Evolutionary conservation across 30 jellyfish, hydroid and myxozoan species (phyloP).

Genomic region (Turritopsis dohrnii): DNA sequence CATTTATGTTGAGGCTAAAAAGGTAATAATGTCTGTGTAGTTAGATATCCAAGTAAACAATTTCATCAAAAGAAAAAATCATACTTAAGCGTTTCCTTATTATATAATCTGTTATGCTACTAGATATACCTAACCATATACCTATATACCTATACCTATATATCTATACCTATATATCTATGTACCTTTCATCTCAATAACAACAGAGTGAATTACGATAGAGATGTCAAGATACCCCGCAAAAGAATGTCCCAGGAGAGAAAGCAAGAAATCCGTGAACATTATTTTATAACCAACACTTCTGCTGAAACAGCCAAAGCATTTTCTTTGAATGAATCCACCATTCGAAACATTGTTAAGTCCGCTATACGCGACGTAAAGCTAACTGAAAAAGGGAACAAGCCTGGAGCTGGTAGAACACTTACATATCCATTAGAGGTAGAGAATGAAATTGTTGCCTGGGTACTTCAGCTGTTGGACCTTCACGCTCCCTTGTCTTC

Average conservation of each 20-base stretch:
- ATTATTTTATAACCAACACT: background rate
- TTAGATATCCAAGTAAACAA: background rate
- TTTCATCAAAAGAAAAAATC: background rate
- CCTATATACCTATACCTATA: too few relatives aligned
- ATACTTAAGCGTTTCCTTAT: background rate
- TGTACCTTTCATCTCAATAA: slow-evolving; percentile 6
- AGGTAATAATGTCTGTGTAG: background rate
- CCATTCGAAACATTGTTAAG: slow-evolving; percentile 1
- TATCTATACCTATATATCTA: too few relatives aligned
- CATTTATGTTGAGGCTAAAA: background rate
- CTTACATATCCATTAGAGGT: background rate
- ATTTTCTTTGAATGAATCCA: background rate
- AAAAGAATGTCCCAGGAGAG: background rate
- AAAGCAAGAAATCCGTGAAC: slow-evolving; percentile 19
- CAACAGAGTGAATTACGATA: background rate
- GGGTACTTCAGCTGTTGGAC: slow-evolving; percentile 9
- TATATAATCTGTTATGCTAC: background rate
- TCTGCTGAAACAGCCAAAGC: slow-evolving; percentile 24
- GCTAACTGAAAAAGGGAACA: slow-evolving; percentile 18
- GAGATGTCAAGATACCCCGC: too few relatives aligned
- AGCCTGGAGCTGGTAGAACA: slow-evolving; percentile 17
- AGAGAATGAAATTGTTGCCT: background rate
- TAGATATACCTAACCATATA: too few relatives aligned
- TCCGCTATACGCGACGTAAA: slow-evolving; percentile 23
- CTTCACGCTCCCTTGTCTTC: slow-evolving; percentile 2